Evolutionary conservation across 2,797 vertebrate genomes (phyloP), one percentile per base, ranked within the genome.

Genomic region (Enteromius unitaeniatus): DNA sequence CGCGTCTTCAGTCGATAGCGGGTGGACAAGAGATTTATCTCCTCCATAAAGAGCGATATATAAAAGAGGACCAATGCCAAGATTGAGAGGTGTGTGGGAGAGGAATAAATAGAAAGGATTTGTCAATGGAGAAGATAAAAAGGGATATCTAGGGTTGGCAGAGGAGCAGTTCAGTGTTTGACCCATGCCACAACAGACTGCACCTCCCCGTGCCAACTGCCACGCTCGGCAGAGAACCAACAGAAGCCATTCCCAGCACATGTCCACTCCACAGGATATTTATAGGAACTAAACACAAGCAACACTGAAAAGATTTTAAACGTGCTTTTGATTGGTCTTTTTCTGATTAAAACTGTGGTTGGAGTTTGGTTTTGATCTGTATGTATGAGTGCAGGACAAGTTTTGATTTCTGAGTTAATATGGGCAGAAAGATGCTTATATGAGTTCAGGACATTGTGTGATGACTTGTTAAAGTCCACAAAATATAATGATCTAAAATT

Each of bases 11-110:
- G 62, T 82, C 64, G 68, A 47, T 62, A 14, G 26, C 9, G 68
- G 40, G 69, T 80, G 73, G 34, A 81, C 21, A 77, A 79, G 28
- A 78, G 77, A 85, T 81, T 76, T 78, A 73, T 79, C 26, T 3
- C 40, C 42, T 49, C 45, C 14, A 58, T 40, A 21, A 82, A 10
- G 23, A 82, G 76, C 6, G 31, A 62, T 37, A 64, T 14, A 72
- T 62, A 58, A 45, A 23, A 64, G 51, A 58, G 42, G 23, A 70
- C 58, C n/a, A 68, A 69, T 78, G 83, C 49, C 5, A 79, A 65
- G 51, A 81, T 42, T 15, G 49, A 68, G 37, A 78, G 51, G n/a
- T 60, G 55, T 47, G 65, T 76, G 64, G 68, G 74, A 73, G 42
- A n/a, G 23, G 37, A 70, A 78, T n/a, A 85, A 62, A 6, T 58